Base-by-base conservation (phyloP, 2,797 vertebrate species). In the Calcarius lapponicus region DNA sequence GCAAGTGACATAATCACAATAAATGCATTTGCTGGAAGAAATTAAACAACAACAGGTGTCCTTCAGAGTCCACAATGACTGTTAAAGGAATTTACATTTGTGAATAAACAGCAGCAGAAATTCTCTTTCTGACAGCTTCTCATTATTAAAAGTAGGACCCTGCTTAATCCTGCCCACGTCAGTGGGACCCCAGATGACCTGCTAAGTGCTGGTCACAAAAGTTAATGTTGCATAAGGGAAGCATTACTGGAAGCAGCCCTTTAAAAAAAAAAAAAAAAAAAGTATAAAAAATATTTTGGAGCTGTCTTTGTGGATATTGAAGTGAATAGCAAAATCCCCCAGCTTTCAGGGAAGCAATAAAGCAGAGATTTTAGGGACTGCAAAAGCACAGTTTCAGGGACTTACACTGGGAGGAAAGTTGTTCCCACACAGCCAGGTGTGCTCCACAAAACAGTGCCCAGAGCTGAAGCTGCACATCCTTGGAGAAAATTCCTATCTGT, bases 21-120 rank as follows among this genome's bases (percentile, higher is more conserved):
- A 92, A 92, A 91, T 85, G 57, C 90, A 93, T 92, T 88, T 93
- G n/a, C 53, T 87, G 78, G 53, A 65, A 86, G 42, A 76, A 90
- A 94, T 80, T 67, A 94, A 93, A 92, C 80, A 95, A 62, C 88
- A 95, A 80, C 90, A 96, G 83, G 78, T 96, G 93, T 94, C 83
- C 74, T 93, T 90, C 74, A 82, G 72, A 82, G 57, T 24, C 80
- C 47, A 64, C 71, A 67, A 43, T 71, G 90, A 36, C 88, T 82
- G 78, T 54, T 71, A 82, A 53, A 93, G 65, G 45, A 93, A 94
- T 96, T 95, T 88, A 79, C 66, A 91, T 93, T 84, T 50, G 66
- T 92, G 89, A 96, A 95, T 95, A 96, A 95, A 94, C 83, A 95
- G 85, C 90, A 76, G 53, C 8, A 76, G 64, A 78, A 84, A 80